These are phyloP conservation scores for Trachelus iudaicus DNA, from an alignment of 2,888 invertebrate genomes.

Conservation along the genomic window DNA sequence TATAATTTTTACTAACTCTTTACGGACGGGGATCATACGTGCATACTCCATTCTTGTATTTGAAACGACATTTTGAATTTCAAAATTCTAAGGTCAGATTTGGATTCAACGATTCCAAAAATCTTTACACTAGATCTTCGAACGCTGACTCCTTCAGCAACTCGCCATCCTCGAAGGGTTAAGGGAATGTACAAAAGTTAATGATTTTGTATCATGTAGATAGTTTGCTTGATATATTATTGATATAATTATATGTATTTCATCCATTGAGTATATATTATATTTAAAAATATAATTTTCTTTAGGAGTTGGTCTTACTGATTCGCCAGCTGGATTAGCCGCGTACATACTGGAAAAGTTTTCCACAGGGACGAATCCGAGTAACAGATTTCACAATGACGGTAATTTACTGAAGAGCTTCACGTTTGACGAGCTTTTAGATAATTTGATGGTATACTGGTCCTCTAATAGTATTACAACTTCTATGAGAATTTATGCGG, in stretches of 20 bases:
- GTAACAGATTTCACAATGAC: conserved; percentile 68
- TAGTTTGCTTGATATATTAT: too few species aligned
- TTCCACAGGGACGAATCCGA: conserved; percentile 73
- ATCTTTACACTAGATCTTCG: too few species aligned
- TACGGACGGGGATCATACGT: too few species aligned
- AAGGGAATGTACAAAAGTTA: neutral
- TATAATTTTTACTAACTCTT: conserved; percentile 3
- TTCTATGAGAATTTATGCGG: conserved; percentile 73
- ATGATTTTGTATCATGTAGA: neutral
- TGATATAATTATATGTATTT: too few species aligned
- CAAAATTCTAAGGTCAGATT: too few species aligned
- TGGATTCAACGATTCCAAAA: too few species aligned
- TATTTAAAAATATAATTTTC: conserved; percentile 24
- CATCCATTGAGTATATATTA: neutral
- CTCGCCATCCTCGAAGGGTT: too few species aligned
- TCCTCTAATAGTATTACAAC: conserved; percentile 67
- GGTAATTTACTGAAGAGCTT: conserved; percentile 74
- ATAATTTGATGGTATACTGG: conserved; percentile 72
- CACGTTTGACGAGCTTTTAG: conserved; percentile 66
- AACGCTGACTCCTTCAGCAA: too few species aligned
- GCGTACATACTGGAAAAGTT: conserved; percentile 92
- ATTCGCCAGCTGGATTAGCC: conserved; percentile 86
- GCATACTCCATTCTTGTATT: too few species aligned
- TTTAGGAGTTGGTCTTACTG: conserved; percentile 76
- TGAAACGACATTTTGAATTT: too few species aligned